Evolutionary conservation across 2,113 vertebrate genomes (phyloP).

Genomic region (Nesogale talazaci): DNA sequence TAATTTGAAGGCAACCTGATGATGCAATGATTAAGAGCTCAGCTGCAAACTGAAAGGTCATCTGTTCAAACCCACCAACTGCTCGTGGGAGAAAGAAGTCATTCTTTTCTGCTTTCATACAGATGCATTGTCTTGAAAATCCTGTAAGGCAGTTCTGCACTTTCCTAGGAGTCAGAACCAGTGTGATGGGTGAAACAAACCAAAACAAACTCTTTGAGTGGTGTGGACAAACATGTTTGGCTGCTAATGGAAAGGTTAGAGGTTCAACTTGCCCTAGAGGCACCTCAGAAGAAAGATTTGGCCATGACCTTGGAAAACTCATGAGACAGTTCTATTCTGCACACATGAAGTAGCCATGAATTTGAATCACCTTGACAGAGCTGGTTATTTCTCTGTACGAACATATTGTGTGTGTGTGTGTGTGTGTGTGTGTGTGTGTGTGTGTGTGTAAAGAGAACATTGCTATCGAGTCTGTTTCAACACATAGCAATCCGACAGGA

Average conservation of each 20-base stretch:
- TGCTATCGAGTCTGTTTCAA: background rate
- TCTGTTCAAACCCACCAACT: too few relatives aligned
- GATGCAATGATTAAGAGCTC: too few relatives aligned
- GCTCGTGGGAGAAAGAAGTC: too few relatives aligned
- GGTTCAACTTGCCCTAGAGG: background rate
- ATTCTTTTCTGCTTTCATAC: too few relatives aligned
- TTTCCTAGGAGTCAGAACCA: too few relatives aligned
- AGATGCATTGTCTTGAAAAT: too few relatives aligned
- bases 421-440: too few relatives aligned
- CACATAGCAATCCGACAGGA: background rate
- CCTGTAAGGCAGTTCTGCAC: too few relatives aligned
- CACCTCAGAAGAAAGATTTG: background rate
- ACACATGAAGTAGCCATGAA: background rate
- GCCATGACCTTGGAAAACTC: background rate
- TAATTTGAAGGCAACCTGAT: background rate
- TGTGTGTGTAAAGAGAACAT: background rate
- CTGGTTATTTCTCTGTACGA: background rate
- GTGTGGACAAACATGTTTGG: background rate
- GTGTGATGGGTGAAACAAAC: too few relatives aligned
- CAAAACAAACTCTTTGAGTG: background rate
- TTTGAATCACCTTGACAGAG: background rate
- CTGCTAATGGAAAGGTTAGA: background rate
- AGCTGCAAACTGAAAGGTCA: too few relatives aligned
- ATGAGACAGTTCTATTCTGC: background rate
- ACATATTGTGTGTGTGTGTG: too few relatives aligned